phyloP scores from a whole-genome alignment of 2,113 vertebrate species.

The Calonectris borealis region DNA sequence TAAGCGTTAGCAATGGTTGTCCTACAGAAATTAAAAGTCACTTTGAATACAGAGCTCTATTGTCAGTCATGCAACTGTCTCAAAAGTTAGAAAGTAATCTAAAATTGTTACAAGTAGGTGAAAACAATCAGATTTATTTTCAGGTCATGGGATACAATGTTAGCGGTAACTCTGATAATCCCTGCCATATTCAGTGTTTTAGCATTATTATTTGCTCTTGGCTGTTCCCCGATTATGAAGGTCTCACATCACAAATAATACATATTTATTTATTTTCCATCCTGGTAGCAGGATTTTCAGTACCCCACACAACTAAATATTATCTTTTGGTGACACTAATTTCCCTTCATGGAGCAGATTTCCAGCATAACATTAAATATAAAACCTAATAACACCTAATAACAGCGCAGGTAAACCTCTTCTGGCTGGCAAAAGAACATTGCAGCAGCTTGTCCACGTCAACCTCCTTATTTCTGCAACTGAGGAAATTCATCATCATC shows the following conservation, averaged over 20 bases:
- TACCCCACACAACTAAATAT: neutral
- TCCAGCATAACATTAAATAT: neutral
- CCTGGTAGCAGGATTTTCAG: neutral
- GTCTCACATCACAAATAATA: neutral
- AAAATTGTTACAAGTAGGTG: neutral
- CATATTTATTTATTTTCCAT: neutral
- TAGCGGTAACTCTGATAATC: neutral
- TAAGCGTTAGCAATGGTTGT: neutral
- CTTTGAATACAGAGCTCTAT: neutral
- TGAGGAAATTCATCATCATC: neutral
- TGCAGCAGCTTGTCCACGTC: neutral
- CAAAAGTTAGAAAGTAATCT: neutral
- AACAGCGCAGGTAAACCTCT: neutral
- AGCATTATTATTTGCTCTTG: neutral
- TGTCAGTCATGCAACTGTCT: neutral
- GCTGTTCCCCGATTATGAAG: neutral
- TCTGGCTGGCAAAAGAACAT: neutral
- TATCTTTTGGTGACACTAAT: neutral
- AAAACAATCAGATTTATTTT: neutral
- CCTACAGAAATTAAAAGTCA: neutral
- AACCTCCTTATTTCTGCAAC: neutral
- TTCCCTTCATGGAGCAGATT: neutral
- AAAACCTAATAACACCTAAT: neutral
- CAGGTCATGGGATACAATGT: neutral
- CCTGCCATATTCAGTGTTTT: neutral